These are phyloP conservation scores for Conops quadrifasciatus DNA, from an alignment of 2,888 invertebrate genomes.

Conservation along the genomic window DNA sequence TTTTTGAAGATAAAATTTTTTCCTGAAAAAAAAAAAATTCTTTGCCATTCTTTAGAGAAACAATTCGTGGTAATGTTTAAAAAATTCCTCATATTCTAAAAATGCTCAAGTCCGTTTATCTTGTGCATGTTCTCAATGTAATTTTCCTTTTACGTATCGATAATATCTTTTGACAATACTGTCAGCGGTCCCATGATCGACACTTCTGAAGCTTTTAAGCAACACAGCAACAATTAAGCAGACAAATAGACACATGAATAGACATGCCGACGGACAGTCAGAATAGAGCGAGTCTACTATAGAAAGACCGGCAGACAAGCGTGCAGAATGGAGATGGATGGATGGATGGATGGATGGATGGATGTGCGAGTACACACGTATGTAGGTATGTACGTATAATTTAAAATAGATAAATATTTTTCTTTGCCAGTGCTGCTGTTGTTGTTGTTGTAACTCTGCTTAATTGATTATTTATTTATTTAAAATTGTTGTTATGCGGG, in stretches of 20 bases:
- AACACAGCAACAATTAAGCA: neutral
- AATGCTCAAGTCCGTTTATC: neutral
- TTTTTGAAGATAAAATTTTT: too few relatives aligned
- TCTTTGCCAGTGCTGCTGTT: neutral
- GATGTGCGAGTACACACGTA: neutral
- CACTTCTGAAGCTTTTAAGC: neutral
- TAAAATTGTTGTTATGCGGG: neutral
- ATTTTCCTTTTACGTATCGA: neutral
- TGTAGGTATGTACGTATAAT: neutral
- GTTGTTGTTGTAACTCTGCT: neutral
- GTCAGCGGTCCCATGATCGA: neutral
- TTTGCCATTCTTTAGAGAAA: neutral
- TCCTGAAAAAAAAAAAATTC: too few relatives aligned
- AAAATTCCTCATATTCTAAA: neutral
- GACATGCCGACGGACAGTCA: neutral
- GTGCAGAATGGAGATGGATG: neutral
- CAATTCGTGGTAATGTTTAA: neutral
- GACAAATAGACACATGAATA: neutral
- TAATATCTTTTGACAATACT: neutral
- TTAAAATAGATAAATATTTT: neutral
- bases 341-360: neutral
- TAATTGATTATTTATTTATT: constrained; percentile 14
- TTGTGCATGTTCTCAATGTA: neutral
- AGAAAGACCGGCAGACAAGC: neutral
- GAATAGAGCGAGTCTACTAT: neutral